phyloP scores from a whole-genome alignment of 2,113 vertebrate genomes.

The Grantiella picta region DNA sequence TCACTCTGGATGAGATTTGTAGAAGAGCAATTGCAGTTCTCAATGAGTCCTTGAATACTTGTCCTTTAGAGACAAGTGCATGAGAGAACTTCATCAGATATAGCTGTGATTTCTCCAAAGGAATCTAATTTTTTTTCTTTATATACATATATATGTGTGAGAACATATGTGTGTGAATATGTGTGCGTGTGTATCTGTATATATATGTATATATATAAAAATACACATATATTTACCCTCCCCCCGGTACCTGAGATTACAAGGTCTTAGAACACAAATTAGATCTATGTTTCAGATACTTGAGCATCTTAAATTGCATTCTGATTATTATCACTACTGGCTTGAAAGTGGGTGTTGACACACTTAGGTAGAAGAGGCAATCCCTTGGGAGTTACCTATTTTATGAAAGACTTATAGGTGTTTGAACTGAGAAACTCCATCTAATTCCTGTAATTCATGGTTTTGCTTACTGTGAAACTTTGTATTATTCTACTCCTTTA shows the following conservation, averaged over 20 bases:
- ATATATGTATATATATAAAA: too few species aligned
- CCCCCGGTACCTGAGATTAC: neutral
- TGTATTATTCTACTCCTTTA: neutral
- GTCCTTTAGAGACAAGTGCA: neutral
- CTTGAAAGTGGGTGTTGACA: neutral
- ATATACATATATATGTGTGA: too few species aligned
- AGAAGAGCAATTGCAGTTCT: neutral
- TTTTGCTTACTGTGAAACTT: neutral
- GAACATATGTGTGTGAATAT: too few species aligned
- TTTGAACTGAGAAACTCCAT: neutral
- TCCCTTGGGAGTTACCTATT: neutral
- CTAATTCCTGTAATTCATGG: neutral
- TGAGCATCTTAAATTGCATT: fast-evolving
- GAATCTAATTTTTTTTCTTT: neutral
- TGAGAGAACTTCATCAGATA: neutral
- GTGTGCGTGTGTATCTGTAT: neutral
- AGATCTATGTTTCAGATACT: neutral
- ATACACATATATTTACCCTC: neutral
- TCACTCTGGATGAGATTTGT: neutral
- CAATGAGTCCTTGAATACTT: neutral
- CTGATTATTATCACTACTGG: neutral
- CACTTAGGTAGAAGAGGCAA: neutral
- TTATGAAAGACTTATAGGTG: neutral
- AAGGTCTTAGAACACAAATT: neutral
- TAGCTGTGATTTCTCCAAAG: neutral